Base-by-base conservation (phyloP, 2,888 invertebrate genomes). In the Microplitis manilae region DNA sequence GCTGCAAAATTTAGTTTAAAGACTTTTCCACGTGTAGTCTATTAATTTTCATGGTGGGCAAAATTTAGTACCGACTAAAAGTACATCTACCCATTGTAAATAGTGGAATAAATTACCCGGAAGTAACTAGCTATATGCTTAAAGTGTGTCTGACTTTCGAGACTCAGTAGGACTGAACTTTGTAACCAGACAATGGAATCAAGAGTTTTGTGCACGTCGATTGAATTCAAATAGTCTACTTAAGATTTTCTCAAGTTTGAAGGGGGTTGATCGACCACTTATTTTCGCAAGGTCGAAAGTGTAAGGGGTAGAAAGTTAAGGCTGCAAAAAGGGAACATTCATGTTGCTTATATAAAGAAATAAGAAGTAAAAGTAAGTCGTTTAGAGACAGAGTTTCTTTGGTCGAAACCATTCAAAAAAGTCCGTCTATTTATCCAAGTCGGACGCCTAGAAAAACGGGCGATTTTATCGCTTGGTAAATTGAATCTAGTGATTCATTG, bases 381-480 rank as follows among this genome's bases (percentile, higher is more conserved):
- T 78, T 64, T 50, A 59, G 40, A 61, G 65, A 68, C 74, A 70
- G 41, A 67, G 59, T 76, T 79, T 79, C 77, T 79, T 76, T 41
- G 40, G 73, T 61, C n/a, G 13, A 50, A 38, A 61, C 77, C 75
- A 67, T 75, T 39, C 50, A 80, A 77, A 40, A 13, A 17, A 41
- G 73, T 79, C 78, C 76, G 79, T 79, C 79, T 81, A 82, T 83
- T 84, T 83, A 84, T 82, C 79, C 80, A 80, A 82, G 79, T 83
- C 81, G 83, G 81, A 81, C 77, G 80, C 74, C 83, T 84, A 83
- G 83, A 84, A 85, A 85, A 86, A 85, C 83, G 81, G 79, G 81
- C 77, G 85, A 85, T 87, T 86, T 86, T 86, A 86, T 87, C 86
- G 82, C 80, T 80, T 78, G 82, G 79, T 85, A 86, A 87, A 87